Conservation (phyloP, 2,113 vertebrate genomes). For the Embiotoca jacksoni region DNA sequence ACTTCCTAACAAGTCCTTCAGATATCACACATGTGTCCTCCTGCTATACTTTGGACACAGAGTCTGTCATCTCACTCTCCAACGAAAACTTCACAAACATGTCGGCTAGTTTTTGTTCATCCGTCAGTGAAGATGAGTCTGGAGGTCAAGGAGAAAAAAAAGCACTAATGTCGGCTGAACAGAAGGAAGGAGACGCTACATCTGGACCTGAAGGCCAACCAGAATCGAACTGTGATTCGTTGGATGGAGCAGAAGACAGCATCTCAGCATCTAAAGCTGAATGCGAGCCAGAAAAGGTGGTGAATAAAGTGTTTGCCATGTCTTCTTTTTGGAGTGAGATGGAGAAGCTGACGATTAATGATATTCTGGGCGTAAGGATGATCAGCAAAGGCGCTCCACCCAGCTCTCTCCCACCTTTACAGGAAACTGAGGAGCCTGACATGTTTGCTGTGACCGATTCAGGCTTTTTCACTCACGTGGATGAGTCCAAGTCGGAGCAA, state of each 20-base stretch:
- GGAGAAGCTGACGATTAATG: slow-evolving; percentile 86
- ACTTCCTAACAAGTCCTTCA: slow-evolving; percentile 19
- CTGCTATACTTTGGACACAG: slow-evolving; percentile 34
- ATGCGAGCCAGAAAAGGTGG: slow-evolving; percentile 7
- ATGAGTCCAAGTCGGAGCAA: slow-evolving; percentile 46
- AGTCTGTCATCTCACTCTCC: slow-evolving; percentile 9
- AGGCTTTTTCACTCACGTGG: slow-evolving; percentile 64
- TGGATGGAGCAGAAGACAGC: not conserved
- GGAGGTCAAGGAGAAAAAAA: not conserved
- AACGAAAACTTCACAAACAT: slow-evolving; percentile 43
- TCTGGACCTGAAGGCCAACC: slow-evolving; percentile 15
- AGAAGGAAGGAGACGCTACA: not conserved
- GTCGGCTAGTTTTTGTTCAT: slow-evolving; percentile 24
- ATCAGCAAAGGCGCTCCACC: slow-evolving; percentile 34
- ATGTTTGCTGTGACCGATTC: slow-evolving; percentile 55
- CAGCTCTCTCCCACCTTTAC: slow-evolving; percentile 51
- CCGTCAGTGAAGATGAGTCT: slow-evolving; percentile 18
- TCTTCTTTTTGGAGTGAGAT: slow-evolving; percentile 87
- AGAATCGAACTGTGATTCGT: slow-evolving; percentile 10
- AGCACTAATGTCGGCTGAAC: not conserved
- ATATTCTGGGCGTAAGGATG: slow-evolving; percentile 79
- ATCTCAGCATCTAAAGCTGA: slow-evolving; percentile 21
- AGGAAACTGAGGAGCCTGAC: slow-evolving; percentile 57
- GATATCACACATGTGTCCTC: slow-evolving; percentile 21
- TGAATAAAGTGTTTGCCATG: slow-evolving; percentile 77